A percentile compares a stretch with the other conserved stretches of the same genome.
phyloP scores from a whole-genome alignment of 2,888 invertebrate species.

The Morpho achilles region DNA sequence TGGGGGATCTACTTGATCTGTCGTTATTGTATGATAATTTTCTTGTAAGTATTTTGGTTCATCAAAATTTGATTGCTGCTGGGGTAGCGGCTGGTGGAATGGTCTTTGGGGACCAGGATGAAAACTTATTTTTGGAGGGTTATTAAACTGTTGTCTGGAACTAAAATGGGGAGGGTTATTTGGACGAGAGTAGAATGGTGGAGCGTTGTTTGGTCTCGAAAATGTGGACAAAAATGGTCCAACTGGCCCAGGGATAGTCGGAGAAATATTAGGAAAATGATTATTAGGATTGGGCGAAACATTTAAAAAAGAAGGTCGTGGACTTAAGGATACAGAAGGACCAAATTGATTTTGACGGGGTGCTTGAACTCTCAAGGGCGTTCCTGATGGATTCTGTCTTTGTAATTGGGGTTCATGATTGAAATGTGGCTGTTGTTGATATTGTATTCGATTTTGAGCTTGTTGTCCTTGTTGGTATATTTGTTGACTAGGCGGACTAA shows the following conservation, averaged over 20 bases:
- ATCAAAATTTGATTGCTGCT: constrained; percentile 63
- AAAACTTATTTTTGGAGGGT: constrained; percentile 62
- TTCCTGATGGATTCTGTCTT: constrained; percentile 58
- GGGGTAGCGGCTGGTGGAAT: constrained; percentile 60
- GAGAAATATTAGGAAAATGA: constrained; percentile 48
- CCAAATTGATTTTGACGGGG: constrained; percentile 58
- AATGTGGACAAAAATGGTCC: constrained; percentile 54
- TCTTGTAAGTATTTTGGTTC: constrained; percentile 75
- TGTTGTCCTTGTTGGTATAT: constrained; percentile 52
- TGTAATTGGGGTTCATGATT: constrained; percentile 67
- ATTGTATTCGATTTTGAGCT: constrained; percentile 69
- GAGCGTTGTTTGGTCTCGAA: constrained; percentile 51
- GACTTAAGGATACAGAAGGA: constrained; percentile 45
- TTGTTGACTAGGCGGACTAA: constrained; percentile 38
- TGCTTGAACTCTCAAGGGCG: constrained; percentile 59
- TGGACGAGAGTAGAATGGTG: constrained; percentile 53
- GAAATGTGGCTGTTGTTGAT: constrained; percentile 62
- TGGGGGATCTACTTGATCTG: constrained; percentile 65
- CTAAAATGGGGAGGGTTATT: constrained; percentile 49
- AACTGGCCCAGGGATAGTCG: constrained; percentile 53
- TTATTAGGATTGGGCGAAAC: constrained; percentile 47
- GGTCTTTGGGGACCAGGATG: constrained; percentile 78
- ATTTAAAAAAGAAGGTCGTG: constrained; percentile 50
- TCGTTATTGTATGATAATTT: constrained; percentile 75
- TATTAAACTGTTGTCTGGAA: constrained; percentile 57